These are phyloP conservation scores for Rhynchotus rufescens DNA, from an alignment of 2,797 vertebrate genomes.

Conservation along the genomic window DNA sequence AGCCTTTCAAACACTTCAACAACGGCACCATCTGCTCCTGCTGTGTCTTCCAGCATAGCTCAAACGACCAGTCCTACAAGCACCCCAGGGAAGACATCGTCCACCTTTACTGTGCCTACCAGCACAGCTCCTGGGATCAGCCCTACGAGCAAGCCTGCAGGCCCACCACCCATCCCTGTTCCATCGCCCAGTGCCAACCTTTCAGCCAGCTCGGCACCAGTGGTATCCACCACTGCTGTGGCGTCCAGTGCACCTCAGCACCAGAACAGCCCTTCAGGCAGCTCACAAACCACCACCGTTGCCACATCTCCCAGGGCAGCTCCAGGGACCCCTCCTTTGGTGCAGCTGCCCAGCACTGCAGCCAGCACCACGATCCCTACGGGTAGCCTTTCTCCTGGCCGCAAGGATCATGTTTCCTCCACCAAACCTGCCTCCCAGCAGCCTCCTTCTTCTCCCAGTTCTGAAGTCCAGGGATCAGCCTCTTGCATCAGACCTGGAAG, in stretches of 20 bases:
- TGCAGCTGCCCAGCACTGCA: rapidly evolving
- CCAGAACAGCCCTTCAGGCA: rapidly evolving
- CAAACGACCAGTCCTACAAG: rapidly evolving
- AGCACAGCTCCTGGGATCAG: rapidly evolving
- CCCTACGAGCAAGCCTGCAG: rapidly evolving
- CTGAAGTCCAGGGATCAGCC: background rate
- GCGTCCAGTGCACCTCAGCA: rapidly evolving
- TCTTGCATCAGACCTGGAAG: background rate
- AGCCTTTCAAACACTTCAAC: rapidly evolving
- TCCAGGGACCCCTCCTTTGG: background rate
- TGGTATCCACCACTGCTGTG: rapidly evolving
- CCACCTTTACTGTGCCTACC: rapidly evolving
- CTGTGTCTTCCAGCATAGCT: rapidly evolving
- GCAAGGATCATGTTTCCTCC: background rate
- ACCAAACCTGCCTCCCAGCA: rapidly evolving
- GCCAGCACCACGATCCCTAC: rapidly evolving
- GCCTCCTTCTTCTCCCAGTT: background rate
- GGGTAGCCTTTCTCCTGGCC: background rate
- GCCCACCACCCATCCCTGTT: rapidly evolving
- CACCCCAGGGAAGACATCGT: rapidly evolving
- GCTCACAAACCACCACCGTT: rapidly evolving
- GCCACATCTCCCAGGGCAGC: rapidly evolving
- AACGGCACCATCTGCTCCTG: rapidly evolving
- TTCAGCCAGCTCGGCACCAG: rapidly evolving
- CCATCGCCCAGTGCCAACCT: rapidly evolving